Evolutionary conservation across 2,888 invertebrate species (phyloP), one percentile per base, ranked within the genome.

Genomic region (Abscondita cerata): DNA sequence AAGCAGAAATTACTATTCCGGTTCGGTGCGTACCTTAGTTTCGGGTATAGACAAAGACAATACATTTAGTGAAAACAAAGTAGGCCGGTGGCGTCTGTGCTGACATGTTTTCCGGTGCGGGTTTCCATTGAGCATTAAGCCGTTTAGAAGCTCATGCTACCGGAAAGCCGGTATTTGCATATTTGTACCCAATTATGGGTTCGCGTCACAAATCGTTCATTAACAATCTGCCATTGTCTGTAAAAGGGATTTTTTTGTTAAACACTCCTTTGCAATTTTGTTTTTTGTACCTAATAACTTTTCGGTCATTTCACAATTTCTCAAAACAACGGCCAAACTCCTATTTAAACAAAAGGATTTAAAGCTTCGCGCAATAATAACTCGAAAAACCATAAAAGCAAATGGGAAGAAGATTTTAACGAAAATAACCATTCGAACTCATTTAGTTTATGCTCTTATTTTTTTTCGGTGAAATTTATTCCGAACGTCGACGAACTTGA

Each of bases 51-150:
- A 36, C 16, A 44, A 44, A 44, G 44, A 44, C n/a, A 44, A 44
- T 44, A 44, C 44, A 44, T 44, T 44, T 44, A 44, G 44, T 40
- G 13, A 40, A 40, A 40, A 40, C 40, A 40, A 40, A 40, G 40
- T 44, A 19, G 44, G 18, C 18, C 18, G 16, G 16, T n/a, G 44
- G 44, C 44, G 44, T 19, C 19, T 44, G 18, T 40, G 13, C 40
- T 11, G 15, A 15, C 8, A 15, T 13, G 13, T 44, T 19, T 44
- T 44, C 44, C 44, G 44, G 44, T 16, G 18, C 11, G 18, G 44
- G 44, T 36, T n/a, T 18, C 18, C 18, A 40, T 40, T 40, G 15
- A 44, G n/a, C 18, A 44, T 44, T 44, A 44, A 40, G 18, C 11
- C 44, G 44, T 44, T 44, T 44, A 16, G 16, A 18, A 44, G 18